Conservation (phyloP, 2,797 vertebrate species). For the Sebastes oblongus region DNA sequence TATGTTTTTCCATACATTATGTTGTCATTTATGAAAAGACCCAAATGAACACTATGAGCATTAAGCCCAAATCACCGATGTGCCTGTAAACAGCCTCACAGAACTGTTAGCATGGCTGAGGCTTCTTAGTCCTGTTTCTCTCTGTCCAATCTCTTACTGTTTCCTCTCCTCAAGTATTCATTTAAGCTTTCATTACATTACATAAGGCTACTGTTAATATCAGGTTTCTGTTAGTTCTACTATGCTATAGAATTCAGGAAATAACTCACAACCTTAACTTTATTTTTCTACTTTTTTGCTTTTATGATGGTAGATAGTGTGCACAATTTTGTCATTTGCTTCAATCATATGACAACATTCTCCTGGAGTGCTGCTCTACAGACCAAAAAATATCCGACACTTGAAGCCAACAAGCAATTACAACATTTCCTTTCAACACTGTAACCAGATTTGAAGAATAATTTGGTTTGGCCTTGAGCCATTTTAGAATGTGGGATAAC, state of each 20-base stretch:
- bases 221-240: neutral
- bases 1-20: too few species aligned
- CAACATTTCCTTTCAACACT: constrained; percentile 8
- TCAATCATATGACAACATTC: neutral
- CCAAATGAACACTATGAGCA: too few species aligned
- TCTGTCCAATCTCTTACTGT: neutral
- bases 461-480: constrained; percentile 42
- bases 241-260: neutral
- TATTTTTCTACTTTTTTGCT: neutral
- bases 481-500: neutral
- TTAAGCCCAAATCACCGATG: neutral
- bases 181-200: neutral
- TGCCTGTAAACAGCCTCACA: neutral
- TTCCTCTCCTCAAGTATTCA: neutral
- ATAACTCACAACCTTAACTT: neutral
- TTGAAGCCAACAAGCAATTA: constrained; percentile 1
- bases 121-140: neutral
- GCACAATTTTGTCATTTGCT: neutral
- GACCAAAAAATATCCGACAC: neutral
- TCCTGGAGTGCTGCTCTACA: neutral
- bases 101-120: neutral
- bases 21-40: too few species aligned
- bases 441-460: constrained; percentile 15
- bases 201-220: neutral
- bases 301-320: neutral